A percentile compares a stretch with the other conserved stretches of the same genome.
Evolutionary conservation across 30 jellyfish, hydroid and myxozoan genomes (phyloP).

Genomic region (Phacellophora camtschatica): DNA sequence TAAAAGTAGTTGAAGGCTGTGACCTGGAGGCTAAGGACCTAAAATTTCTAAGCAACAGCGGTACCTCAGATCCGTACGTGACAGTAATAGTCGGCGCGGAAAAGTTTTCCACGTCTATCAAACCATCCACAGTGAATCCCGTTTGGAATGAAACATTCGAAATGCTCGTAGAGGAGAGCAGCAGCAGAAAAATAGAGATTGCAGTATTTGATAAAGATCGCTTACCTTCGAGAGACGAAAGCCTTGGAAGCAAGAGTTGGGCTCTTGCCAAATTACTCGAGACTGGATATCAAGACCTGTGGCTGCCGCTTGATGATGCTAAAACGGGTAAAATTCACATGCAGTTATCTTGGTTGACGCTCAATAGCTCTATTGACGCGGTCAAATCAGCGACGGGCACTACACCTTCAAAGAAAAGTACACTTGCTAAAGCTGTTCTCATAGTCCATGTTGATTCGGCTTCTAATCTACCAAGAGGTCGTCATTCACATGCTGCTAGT

Average conservation of each 20-base stretch:
- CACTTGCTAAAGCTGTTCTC: conserved; percentile 50
- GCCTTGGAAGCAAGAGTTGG: conserved; percentile 48
- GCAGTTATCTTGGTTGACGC: conserved; percentile 65
- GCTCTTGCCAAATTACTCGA: conserved; percentile 31
- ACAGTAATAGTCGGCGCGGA: conserved; percentile 59
- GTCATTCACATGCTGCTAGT: conserved; percentile 49
- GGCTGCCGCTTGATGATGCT: conserved; percentile 73
- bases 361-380: conserved; percentile 1
- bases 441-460: conserved; percentile 71
- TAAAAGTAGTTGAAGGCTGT: conserved; percentile 62
- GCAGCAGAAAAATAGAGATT: conserved; percentile 20
- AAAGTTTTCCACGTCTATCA: conserved; percentile 49
- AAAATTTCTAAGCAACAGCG: conserved; percentile 44
- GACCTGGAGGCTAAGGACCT: conserved; percentile 74
- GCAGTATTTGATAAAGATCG: conserved; percentile 66
- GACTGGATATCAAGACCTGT: conserved; percentile 42
- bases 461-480: conserved; percentile 63
- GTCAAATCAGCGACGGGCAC: conserved; percentile 29
- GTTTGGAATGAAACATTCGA: conserved; percentile 76
- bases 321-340: conserved; percentile 66
- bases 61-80: conserved; percentile 72
- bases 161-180: conserved; percentile 63
- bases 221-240: conserved; percentile 59
- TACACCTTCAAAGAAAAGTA: conserved; percentile 54
- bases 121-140: conserved; percentile 52